These are phyloP conservation scores for Cecidostiba fungosa DNA, from an alignment of 2,888 invertebrate species.

Conservation along the genomic window DNA sequence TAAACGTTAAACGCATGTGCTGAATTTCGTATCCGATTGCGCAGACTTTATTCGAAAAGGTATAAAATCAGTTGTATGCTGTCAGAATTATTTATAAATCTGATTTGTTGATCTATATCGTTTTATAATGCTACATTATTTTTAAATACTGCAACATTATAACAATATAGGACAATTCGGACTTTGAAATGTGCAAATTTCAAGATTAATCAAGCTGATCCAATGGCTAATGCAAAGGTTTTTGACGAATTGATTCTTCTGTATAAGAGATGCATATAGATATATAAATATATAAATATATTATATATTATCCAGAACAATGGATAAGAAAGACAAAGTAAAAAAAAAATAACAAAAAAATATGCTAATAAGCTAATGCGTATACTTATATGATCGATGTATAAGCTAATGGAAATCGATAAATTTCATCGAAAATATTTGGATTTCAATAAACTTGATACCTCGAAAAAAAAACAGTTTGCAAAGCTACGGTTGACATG, in stretches of 20 bases:
- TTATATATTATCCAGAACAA: constrained; percentile 63
- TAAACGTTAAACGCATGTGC: background rate
- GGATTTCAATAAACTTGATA: constrained; percentile 79
- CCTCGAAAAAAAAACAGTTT: constrained; percentile 77
- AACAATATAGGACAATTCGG: constrained; percentile 1
- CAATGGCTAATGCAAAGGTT: constrained; percentile 56
- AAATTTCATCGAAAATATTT: constrained; percentile 77
- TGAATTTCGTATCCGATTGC: constrained; percentile 7
- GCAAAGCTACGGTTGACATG: constrained; percentile 59
- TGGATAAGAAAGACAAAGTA: constrained; percentile 61
- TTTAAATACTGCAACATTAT: constrained; percentile 22
- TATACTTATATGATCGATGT: constrained; percentile 78
- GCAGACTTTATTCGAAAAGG: constrained; percentile 11
- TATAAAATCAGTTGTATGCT: constrained; percentile 12
- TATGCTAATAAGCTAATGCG: constrained; percentile 74
- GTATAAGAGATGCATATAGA: constrained; percentile 61
- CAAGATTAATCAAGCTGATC: constrained; percentile 3
- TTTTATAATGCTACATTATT: constrained; percentile 34
- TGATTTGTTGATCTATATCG: background rate
- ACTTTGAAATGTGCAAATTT: constrained; percentile 12
- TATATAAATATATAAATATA: constrained; percentile 62
- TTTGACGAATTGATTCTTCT: constrained; percentile 56
- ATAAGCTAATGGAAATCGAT: constrained; percentile 76
- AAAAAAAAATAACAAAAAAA: constrained; percentile 68
- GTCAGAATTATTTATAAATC: background rate